A percentile compares a stretch with the other conserved stretches of the same genome.
Evolutionary conservation across 2,888 invertebrate genomes (phyloP).

Genomic region (Cepaea hortensis): DNA sequence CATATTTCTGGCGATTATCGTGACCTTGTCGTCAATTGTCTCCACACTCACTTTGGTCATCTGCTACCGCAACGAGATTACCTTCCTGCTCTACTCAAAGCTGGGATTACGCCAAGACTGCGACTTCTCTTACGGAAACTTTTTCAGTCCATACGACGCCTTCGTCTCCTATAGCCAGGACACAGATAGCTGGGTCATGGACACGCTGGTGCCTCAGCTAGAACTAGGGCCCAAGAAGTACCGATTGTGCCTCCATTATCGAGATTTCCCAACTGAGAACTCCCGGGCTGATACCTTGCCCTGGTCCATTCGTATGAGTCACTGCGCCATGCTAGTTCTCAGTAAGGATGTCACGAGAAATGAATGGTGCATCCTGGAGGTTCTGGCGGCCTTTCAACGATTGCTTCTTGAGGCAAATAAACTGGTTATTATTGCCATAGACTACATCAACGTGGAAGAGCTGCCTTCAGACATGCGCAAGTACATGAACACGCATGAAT

Average conservation of each 20-base stretch:
- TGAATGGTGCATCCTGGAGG: conserved; percentile 53
- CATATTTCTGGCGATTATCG: conserved; percentile 36
- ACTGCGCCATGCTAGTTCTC: conserved; percentile 50
- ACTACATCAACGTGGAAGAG: no score
- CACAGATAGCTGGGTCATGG: no score
- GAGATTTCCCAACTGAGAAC: conserved; percentile 67
- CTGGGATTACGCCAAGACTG: no score
- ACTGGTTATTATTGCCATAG: no score
- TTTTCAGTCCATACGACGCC: no score
- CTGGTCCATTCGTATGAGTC: conserved; percentile 49
- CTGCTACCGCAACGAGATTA: conserved; percentile 44
- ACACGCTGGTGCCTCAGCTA: conserved; percentile 84
- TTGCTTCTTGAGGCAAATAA: no score
- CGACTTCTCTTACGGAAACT: no score
- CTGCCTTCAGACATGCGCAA: no score
- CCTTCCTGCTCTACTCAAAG: conserved; percentile 50
- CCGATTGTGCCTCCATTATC: conserved; percentile 61
- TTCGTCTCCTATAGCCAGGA: no score
- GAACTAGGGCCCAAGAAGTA: conserved; percentile 82
- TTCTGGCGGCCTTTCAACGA: no score
- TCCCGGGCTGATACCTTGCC: conserved; percentile 86
- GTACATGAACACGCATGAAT: no score
- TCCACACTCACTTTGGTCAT: conserved; percentile 45
- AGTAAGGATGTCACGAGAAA: conserved; percentile 49
- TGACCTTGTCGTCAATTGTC: conserved; percentile 44